Percentiles rank a stretch among this genome's conserved stretches.
Conservation (phyloP, 2,113 vertebrate genomes). For the Bambusicola thoracicus region DNA sequence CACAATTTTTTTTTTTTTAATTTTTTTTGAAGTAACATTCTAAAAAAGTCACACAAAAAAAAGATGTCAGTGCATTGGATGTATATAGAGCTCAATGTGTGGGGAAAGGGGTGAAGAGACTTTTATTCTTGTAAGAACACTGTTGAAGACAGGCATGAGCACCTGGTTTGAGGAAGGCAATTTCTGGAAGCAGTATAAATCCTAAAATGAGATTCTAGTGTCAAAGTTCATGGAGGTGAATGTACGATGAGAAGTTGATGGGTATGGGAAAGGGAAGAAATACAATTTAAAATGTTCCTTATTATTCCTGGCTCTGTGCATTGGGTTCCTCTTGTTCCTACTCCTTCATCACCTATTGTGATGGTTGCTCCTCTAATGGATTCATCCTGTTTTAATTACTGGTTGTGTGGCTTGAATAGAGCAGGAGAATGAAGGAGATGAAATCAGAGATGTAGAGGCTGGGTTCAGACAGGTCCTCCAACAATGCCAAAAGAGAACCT, state of each 20-base stretch:
- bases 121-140: background rate
- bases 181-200: background rate
- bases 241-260: background rate
- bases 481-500: background rate
- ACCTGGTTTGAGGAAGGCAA: background rate
- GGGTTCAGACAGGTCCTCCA: background rate
- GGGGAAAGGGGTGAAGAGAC: background rate
- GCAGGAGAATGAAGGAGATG: background rate
- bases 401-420: background rate
- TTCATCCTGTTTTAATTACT: background rate
- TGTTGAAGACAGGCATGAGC: background rate
- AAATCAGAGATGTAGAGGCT: background rate
- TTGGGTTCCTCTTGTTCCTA: background rate
- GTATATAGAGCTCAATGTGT: background rate
- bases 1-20: no score
- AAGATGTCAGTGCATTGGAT: background rate
- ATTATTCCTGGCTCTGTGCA: background rate
- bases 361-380: background rate
- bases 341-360: background rate
- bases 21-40: background rate
- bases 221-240: background rate
- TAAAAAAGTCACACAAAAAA: background rate
- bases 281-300: background rate
- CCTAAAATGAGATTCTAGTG: background rate
- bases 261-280: background rate